Base-by-base conservation (phyloP, 2,888 invertebrate species). In the Scaptomyza reducta region DNA sequence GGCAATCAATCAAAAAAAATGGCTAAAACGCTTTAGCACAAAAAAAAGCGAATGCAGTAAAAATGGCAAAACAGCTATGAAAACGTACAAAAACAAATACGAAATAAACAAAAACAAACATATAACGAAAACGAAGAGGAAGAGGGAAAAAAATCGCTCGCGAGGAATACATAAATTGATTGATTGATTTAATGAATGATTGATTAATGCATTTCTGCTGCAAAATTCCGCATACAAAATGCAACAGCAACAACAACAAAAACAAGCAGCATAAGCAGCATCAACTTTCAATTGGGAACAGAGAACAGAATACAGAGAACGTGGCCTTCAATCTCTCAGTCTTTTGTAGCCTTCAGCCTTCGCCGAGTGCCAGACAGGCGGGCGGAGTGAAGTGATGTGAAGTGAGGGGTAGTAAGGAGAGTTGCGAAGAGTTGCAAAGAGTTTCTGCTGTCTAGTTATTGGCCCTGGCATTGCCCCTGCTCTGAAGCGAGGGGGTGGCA, bases 161-260 rank as follows among this genome's bases (percentile, higher is more conserved):
- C 70, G 71, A 70, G 68, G 77, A 87, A 77, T 79, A 74, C 64
- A 77, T 74, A 71, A 83, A 86, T 83, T 88, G 87, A 85, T 88
- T 85, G 85, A 86, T 89, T 89, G 85, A 88, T 86, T 86, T 89
- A 86, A 88, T 89, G 88, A 89, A 89, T 89, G 89, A 88, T 89
- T 86, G 85, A 86, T 86, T 86, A 86, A 86, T 86, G 89, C 85
- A 89, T 85, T 79, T 86, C 87, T 83, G 83, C 80, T 89, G 85
- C 88, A 89, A 16, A 85, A 85, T 88, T 74, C 84, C 87, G 71
- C 74, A 86, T 86, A 86, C 84, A 79, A 86, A 86, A 82, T 88
- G 87, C 82, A 81, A 40, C 70, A 64, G 51, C 70, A 77, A 49
- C 22, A 61, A 50, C 46, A 56, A 22, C 46, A 46, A 22, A 6